Percentiles rank a stretch among this genome's conserved stretches.
Evolutionary conservation across 2,888 invertebrate species (phyloP).

Genomic region (Pseudanteris insignis): DNA sequence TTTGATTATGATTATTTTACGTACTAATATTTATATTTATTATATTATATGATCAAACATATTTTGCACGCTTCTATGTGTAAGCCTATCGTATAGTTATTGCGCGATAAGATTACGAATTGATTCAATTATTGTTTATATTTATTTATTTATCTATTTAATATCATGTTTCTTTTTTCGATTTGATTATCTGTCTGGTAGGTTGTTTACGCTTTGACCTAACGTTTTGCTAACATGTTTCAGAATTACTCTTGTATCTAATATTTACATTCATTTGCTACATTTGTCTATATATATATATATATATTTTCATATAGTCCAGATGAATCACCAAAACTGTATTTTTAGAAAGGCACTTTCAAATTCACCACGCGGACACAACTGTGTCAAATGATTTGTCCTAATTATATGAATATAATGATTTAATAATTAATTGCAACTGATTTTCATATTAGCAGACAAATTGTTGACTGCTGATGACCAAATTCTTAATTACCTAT

Average conservation of each 20-base stretch:
- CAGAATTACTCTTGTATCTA: constrained; percentile 45
- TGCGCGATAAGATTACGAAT: constrained; percentile 49
- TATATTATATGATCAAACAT: constrained; percentile 7
- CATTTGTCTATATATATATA: constrained; percentile 53
- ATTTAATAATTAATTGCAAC: too few relatives aligned
- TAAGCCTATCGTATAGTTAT: constrained; percentile 57
- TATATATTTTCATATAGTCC: too few relatives aligned
- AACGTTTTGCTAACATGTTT: constrained; percentile 61
- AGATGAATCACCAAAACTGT: constrained; percentile 51
- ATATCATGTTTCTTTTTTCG: constrained; percentile 17
- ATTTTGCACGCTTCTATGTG: constrained; percentile 64
- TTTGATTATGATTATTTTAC: too few relatives aligned
- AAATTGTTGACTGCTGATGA: too few relatives aligned
- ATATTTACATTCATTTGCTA: constrained; percentile 53
- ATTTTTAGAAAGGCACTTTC: constrained; percentile 53
- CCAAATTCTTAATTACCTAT: too few relatives aligned
- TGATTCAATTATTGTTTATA: too few relatives aligned
- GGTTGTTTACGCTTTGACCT: constrained; percentile 62
- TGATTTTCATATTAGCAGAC: too few relatives aligned
- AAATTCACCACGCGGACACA: constrained; percentile 50
- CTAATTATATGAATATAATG: too few relatives aligned
- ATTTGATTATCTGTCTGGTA: constrained; percentile 57
- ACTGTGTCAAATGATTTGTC: constrained; percentile 31
- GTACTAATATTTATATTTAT: constrained; percentile 10
- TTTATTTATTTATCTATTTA: too few relatives aligned